These are phyloP conservation scores for Philotrypesis tridentata DNA, from an alignment of 1,140 invertebrate genomes.

Conservation along the genomic window DNA sequence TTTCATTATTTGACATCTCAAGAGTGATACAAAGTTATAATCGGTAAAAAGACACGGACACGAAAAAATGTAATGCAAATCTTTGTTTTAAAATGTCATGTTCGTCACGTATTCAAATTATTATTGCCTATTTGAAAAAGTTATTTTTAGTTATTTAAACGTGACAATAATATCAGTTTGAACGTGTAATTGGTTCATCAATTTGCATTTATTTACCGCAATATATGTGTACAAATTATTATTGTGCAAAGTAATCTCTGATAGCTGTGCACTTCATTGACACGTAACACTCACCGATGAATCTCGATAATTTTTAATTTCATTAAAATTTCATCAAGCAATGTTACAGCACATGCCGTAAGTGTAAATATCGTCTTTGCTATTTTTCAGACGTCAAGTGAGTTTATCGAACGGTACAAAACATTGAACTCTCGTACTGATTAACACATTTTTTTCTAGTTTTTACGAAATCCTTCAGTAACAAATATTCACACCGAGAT, in stretches of 20 bases:
- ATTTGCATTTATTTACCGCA: neutral
- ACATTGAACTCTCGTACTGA: neutral
- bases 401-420: neutral
- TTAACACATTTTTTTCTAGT: conserved; percentile 7
- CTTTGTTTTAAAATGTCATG: neutral
- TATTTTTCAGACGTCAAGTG: neutral
- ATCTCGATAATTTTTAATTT: neutral
- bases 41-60: neutral
- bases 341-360: too few relatives aligned
- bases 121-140: too few relatives aligned
- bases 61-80: neutral
- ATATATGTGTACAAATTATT: neutral
- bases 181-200: neutral
- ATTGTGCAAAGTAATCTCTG: too few relatives aligned
- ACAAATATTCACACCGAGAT: neutral
- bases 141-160: neutral
- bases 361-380: too few relatives aligned
- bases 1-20: neutral
- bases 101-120: neutral
- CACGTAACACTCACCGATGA: neutral
- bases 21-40: neutral
- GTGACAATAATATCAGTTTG: too few relatives aligned
- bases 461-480: conserved; percentile 1
- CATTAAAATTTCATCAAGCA: neutral
- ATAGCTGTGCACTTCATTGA: too few relatives aligned